Evolutionary conservation across 2,113 vertebrate species (phyloP), one percentile per base, ranked within the genome.

Genomic region (Solea solea): DNA sequence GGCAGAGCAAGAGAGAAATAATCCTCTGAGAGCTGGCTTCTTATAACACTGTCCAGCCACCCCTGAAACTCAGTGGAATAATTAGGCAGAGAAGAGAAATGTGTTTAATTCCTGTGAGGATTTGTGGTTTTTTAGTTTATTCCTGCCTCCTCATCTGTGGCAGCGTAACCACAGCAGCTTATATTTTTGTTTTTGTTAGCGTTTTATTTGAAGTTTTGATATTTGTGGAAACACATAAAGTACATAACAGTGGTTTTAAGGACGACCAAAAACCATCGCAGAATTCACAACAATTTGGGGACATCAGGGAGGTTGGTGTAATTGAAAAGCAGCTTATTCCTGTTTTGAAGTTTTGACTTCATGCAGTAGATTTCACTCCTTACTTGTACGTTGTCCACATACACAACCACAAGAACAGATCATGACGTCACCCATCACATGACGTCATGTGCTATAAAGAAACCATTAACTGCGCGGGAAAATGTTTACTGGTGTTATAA

Each of bases 1-100:
- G 67, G 58, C 69, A 67, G 72, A 68, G 56, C 76, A 81, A 60
- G 55, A 82, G 70, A 81, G 66, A 74, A 83, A 77, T 74, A 88
- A 81, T 87, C 88, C 82, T 66, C 10, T 27, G 52, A 72, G 76
- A 84, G 61, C 25, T 40, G 70, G 49, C 63, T 81, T 80, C 53
- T 76, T 80, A 71, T 76, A 84, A 87, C 60, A 83, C 51, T 59
- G 76, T 79, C 82, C 76, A 83, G 74, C 74, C 71, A 86, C 72
- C 79, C 78, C 74, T 80, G 64, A 84, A 85, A 70, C 77, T 68
- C 76, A 46, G 12, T 3, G 62, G 76, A 80, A 90, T 84, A 76
- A 89, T 90, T 73, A 89, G 52, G 63, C 50, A 50, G 49, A 66
- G 69, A 51, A 46, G 28, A 77, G 57, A 78, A 72, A 81, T 56